Evolutionary conservation across 1,140 invertebrate genomes (phyloP).

Genomic region (Drosophila tani): DNA sequence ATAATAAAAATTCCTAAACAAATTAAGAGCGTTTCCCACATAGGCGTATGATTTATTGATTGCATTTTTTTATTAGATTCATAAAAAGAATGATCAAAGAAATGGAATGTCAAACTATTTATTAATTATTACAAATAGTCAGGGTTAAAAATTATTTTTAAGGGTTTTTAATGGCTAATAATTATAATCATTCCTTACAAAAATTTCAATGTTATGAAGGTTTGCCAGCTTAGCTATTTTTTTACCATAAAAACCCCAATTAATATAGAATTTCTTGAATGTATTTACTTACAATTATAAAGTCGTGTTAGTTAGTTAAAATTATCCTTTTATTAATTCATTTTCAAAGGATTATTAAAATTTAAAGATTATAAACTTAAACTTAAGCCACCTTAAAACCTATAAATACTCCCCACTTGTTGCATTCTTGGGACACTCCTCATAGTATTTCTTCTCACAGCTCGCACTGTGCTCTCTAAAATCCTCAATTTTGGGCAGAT

Average conservation of each 20-base stretch:
- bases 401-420: constrained; percentile 22
- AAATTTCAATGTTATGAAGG: no score
- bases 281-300: neutral
- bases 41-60: neutral
- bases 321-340: neutral
- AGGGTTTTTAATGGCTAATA: no score
- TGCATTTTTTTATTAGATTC: neutral
- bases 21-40: no score
- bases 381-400: neutral
- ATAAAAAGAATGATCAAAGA: neutral
- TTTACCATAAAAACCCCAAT: neutral
- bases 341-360: neutral
- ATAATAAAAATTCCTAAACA: neutral
- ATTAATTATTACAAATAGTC: no score
- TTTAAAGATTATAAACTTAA: neutral
- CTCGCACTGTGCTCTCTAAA: constrained; percentile 87
- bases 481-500: constrained; percentile 88
- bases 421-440: constrained; percentile 77
- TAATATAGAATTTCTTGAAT: neutral
- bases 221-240: no score
- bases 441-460: constrained; percentile 88
- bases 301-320: no score
- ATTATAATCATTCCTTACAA: no score
- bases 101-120: no score
- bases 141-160: no score